A percentile compares a stretch with the other conserved stretches of the same genome.
phyloP scores from a whole-genome alignment of 2,113 vertebrate genomes.

The Echinops telfairi region DNA sequence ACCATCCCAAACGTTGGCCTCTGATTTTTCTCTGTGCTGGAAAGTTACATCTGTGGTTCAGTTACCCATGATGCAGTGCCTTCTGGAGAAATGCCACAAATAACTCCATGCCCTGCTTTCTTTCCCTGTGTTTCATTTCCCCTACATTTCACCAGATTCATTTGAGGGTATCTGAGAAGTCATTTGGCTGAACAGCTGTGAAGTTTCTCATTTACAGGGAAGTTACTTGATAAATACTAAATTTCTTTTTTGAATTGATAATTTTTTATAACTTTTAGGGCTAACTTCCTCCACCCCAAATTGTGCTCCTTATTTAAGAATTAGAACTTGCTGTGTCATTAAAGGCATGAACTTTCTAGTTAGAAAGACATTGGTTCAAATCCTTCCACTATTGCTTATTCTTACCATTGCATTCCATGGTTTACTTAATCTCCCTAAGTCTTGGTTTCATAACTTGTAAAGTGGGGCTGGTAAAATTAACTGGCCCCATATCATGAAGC shows the following conservation, averaged over 20 bases:
- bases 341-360: background rate
- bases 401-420: background rate
- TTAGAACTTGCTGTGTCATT: background rate
- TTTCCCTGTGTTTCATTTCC: background rate
- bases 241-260: background rate
- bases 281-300: background rate
- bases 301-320: background rate
- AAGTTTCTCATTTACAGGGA: conserved; percentile 15
- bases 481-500: too few species aligned
- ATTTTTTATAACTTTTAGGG: conserved; percentile 38
- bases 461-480: background rate
- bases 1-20: conserved; percentile 30
- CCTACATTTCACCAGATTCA: background rate
- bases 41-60: conserved; percentile 16
- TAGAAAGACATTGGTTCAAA: background rate
- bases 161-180: conserved; percentile 19
- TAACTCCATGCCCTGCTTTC: background rate
- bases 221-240: conserved; percentile 37
- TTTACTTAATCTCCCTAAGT: background rate
- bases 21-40: conserved; percentile 23
- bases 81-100: background rate
- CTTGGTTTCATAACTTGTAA: background rate
- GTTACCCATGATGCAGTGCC: background rate
- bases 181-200: background rate
- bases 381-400: background rate